Conservation (phyloP, 2,888 invertebrate species). For the Phyllotreta cruciferae region DNA sequence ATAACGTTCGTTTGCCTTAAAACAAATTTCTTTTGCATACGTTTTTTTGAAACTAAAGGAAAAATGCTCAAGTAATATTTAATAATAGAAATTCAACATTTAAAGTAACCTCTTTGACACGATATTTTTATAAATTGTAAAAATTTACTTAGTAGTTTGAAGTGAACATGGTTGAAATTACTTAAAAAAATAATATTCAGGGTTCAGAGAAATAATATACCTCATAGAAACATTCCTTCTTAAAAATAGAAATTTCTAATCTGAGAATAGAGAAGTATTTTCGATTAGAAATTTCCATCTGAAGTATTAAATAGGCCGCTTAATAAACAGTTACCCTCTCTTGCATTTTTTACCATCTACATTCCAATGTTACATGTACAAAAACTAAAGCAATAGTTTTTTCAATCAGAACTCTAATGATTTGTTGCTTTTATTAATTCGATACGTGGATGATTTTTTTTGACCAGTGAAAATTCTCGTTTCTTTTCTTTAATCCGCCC, state of each 20-base stretch:
- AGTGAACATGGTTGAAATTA: constrained; percentile 30
- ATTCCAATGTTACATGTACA: constrained; percentile 44
- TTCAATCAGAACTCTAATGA: constrained; percentile 32
- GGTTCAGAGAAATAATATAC: constrained; percentile 43
- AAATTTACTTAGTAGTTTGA: constrained; percentile 21
- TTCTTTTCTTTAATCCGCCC: too few species aligned
- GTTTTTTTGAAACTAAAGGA: constrained; percentile 23
- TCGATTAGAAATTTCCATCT: background rate
- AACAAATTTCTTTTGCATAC: constrained; percentile 26
- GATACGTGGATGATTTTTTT: too few species aligned
- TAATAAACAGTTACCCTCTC: constrained; percentile 38
- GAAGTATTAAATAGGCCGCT: constrained; percentile 37
- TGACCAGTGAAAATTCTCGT: too few species aligned
- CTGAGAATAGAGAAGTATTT: too few species aligned
- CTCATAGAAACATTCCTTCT: constrained; percentile 46
- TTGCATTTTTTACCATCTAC: constrained; percentile 38
- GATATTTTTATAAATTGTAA: constrained; percentile 28
- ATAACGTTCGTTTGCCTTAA: constrained; percentile 13
- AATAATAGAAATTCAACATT: constrained; percentile 27
- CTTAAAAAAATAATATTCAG: constrained; percentile 43
- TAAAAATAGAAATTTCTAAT: constrained; percentile 22
- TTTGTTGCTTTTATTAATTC: constrained; percentile 28
- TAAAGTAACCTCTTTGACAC: constrained; percentile 24
- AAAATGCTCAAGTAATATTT: constrained; percentile 45
- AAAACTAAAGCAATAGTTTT: constrained; percentile 42